Percentiles rank a stretch among this genome's conserved stretches.
Evolutionary conservation across 2,797 vertebrate genomes (phyloP).

Genomic region (Anniella stebbinsi): DNA sequence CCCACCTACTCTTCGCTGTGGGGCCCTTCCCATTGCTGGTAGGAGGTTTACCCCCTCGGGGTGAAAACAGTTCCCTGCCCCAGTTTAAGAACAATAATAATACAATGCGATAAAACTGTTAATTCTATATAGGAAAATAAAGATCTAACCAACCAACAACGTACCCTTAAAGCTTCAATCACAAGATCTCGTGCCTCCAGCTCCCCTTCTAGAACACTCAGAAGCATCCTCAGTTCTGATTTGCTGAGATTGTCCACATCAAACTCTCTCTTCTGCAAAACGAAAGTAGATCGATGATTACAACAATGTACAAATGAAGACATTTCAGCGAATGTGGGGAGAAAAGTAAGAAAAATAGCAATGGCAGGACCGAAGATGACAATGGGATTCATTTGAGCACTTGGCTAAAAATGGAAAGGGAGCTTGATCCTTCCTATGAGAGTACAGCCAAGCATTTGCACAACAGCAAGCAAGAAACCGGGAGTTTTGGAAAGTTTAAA

Average conservation of each 20-base stretch:
- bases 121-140: background rate
- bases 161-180: constrained; percentile 96
- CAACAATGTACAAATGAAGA: constrained; percentile 9
- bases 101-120: background rate
- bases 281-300: constrained; percentile 51
- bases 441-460: background rate
- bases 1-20: background rate
- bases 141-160: constrained; percentile 59
- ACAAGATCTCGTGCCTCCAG: constrained; percentile 96
- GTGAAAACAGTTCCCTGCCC: background rate
- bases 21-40: too few relatives aligned
- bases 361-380: background rate
- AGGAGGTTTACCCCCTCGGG: background rate
- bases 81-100: background rate
- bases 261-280: constrained; percentile 92
- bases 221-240: constrained; percentile 91
- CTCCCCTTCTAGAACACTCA: constrained; percentile 98
- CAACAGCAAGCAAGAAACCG: background rate
- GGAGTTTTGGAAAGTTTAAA: background rate
- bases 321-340: background rate
- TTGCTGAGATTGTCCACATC: constrained; percentile 98
- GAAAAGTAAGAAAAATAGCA: background rate
- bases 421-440: background rate
- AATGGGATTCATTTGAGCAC: background rate
- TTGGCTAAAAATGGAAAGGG: background rate